Percentiles rank a stretch among this genome's conserved stretches.
phyloP scores from a whole-genome alignment of 2,113 vertebrate species.

The Prunella himalayana region DNA sequence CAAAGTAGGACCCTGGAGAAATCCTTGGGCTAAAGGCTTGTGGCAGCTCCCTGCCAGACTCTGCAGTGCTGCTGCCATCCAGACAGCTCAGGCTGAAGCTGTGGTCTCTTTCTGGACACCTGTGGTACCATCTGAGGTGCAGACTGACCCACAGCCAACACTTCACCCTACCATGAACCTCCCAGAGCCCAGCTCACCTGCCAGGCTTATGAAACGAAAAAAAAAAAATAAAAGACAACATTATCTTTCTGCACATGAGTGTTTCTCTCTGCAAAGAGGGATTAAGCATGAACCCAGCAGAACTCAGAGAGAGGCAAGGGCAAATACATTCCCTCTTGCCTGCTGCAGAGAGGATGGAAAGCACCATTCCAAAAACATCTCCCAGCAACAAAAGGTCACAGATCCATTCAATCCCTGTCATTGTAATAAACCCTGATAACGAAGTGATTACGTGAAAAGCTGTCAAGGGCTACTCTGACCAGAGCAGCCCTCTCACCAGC shows the following conservation, averaged over 20 bases:
- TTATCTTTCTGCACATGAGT: background rate
- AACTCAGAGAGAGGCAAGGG: background rate
- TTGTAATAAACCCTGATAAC: slow-evolving; percentile 11
- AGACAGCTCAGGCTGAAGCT: background rate
- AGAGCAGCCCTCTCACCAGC: slow-evolving; percentile 34
- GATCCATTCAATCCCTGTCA: background rate
- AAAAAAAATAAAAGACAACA: background rate
- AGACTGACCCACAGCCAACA: background rate
- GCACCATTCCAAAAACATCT: background rate
- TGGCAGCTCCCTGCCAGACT: background rate
- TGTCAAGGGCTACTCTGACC: slow-evolving; percentile 9
- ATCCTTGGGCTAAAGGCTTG: rapidly evolving
- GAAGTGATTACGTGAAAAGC: slow-evolving; percentile 1
- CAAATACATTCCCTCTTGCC: background rate
- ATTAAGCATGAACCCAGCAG: background rate
- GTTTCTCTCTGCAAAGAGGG: background rate
- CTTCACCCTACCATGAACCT: background rate
- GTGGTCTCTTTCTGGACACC: background rate
- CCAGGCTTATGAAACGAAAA: background rate
- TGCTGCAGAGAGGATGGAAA: background rate
- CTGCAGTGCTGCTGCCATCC: background rate
- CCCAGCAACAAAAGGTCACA: background rate
- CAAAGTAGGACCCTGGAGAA: background rate
- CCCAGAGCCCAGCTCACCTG: background rate
- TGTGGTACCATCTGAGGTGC: background rate